Base-by-base conservation (phyloP, 2,888 invertebrate genomes). In the Pristionchus exspectatus region DNA sequence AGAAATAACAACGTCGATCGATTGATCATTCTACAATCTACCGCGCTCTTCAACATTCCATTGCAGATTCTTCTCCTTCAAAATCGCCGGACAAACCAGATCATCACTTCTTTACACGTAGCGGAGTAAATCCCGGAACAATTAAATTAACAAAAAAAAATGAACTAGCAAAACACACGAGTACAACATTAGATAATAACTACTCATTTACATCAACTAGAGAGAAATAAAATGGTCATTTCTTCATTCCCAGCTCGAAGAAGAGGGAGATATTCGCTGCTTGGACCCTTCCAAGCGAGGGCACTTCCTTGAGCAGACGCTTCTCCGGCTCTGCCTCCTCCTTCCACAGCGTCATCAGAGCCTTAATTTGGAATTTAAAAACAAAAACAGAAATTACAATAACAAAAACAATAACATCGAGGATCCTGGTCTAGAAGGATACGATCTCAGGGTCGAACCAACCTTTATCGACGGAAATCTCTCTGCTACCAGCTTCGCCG, bases 381-480 rank as follows among this genome's bases (percentile, higher is more conserved):
- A 21, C 24, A 33, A 24, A 30, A 81, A 69, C 21, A 33, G 14
- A 4, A 33, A 38, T 38, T 3, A 38, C 24, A 44, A 50, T 9
- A 83, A 4, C 27, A n/a, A 24, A 44, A 50, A 93, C 81, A 3
- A 92, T 90, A 63, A n/a, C 63, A 24, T n/a, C 24, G 0, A 63
- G 63, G 38, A 2, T 50, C 44, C 3, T 7, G 44, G 9, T 50
- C 44, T 9, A 50, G 44, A 1, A 50, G 44, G 44, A 12, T 50
- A 50, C 3, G 7, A 50, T 50, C 44, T n/a, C 12, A 2, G 56
- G 56, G 12, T 63, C 21, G 1, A 63, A 24, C 63, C 87, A 33
- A 93, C 86, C 50, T 50, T 81, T 27, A 81, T 81, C 27, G 94
- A 91, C 1, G 94, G 94, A 88, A 94, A 94, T 18, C 91, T 90